Conservation (phyloP, 2,797 vertebrate species). For the Galagoides demidoff region DNA sequence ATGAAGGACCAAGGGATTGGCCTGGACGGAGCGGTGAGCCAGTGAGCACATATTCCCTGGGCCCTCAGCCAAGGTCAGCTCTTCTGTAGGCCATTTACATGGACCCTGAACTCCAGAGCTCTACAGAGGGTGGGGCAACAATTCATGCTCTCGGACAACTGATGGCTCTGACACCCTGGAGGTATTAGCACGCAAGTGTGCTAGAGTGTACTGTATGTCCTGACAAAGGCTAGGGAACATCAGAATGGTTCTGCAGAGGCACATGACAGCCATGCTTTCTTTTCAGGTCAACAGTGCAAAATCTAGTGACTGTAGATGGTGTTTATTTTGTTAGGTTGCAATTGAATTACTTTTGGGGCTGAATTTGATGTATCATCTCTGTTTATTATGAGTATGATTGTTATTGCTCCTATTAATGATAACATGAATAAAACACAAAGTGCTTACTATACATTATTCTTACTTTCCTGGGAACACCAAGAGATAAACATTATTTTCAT, state of each 20-base stretch:
- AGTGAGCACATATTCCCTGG: too few species aligned
- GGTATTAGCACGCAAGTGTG: neutral
- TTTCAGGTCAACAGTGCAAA: neutral
- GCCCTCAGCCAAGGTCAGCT: neutral
- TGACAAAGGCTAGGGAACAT: neutral
- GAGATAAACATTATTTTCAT: neutral
- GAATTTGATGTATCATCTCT: neutral
- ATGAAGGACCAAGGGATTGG: neutral
- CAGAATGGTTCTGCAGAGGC: neutral
- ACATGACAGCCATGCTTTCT: neutral
- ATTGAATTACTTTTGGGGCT: neutral
- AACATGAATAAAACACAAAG: slow-evolving; percentile 49
- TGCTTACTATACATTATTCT: neutral
- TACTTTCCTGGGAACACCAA: neutral
- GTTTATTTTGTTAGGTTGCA: slow-evolving; percentile 21
- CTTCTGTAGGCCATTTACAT: neutral
- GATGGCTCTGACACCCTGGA: neutral
- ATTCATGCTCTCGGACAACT: neutral
- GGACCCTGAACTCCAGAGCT: slow-evolving; percentile 23
- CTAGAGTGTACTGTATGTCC: neutral
- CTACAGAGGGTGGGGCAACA: neutral
- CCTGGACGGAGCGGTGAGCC: neutral
- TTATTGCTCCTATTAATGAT: neutral
- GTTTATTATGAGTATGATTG: neutral
- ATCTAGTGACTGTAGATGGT: neutral